These are phyloP conservation scores for Phyllostomus hastatus DNA, from an alignment of 2,113 vertebrate genomes.

Conservation along the genomic window DNA sequence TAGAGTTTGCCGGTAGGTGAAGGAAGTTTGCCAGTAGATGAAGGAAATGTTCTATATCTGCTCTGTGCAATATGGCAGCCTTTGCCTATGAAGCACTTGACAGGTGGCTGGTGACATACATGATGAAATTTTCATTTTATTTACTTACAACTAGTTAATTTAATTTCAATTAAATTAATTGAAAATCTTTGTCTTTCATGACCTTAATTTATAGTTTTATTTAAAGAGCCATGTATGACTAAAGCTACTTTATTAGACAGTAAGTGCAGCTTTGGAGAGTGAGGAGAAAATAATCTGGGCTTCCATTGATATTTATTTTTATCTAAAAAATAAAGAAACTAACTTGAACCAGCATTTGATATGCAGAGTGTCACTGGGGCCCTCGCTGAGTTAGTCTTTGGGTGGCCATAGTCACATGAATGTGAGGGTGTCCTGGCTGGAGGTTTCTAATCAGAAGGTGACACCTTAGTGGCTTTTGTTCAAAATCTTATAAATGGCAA, in stretches of 20 bases:
- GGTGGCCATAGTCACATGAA: rapidly evolving
- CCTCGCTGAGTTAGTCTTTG: background rate
- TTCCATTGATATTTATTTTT: background rate
- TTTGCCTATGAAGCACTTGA: background rate
- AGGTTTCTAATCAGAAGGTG: background rate
- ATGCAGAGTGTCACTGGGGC: background rate
- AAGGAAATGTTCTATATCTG: rapidly evolving
- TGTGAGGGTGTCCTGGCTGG: background rate
- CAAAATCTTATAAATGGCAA: background rate
- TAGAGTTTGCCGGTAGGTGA: rapidly evolving
- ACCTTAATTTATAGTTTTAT: background rate
- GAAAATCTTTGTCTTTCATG: too few relatives aligned
- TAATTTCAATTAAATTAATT: background rate
- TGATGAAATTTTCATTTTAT: background rate
- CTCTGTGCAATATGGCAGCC: rapidly evolving
- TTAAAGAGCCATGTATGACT: background rate
- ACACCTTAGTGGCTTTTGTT: background rate
- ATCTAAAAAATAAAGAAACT: background rate
- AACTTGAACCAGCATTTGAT: background rate
- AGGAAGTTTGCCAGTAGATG: rapidly evolving
- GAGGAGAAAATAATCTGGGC: background rate
- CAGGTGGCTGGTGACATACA: background rate
- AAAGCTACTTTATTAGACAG: background rate
- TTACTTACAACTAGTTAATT: background rate
- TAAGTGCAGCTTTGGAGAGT: background rate